These are phyloP conservation scores for Crocallis elinguaria DNA, from an alignment of 2,888 invertebrate species.

Conservation along the genomic window DNA sequence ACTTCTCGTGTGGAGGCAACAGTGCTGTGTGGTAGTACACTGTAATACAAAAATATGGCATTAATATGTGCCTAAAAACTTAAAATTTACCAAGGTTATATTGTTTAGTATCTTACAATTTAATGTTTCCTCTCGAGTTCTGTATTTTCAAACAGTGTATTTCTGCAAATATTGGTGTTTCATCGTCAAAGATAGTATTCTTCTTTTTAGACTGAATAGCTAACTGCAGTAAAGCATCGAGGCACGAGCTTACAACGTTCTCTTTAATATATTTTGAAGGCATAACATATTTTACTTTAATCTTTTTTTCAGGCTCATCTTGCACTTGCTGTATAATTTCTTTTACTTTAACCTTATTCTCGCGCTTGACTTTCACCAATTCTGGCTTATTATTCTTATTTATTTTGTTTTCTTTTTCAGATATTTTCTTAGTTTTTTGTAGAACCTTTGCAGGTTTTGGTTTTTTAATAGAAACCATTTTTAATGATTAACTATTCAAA, in stretches of 20 bases:
- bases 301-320: conserved; percentile 36
- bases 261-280: conserved; percentile 66
- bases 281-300: conserved; percentile 60
- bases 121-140: conserved; percentile 84
- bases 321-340: conserved; percentile 10
- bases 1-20: conserved; percentile 88
- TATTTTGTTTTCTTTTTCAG: conserved; percentile 22
- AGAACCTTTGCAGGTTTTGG: conserved; percentile 12
- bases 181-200: conserved; percentile 83
- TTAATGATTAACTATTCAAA: not conserved
- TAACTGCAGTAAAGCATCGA: conserved; percentile 64
- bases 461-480: conserved; percentile 38
- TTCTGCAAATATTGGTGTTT: conserved; percentile 85
- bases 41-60: conserved; percentile 37
- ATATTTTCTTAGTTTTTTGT: conserved; percentile 16
- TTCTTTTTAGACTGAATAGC: conserved; percentile 59
- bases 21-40: conserved; percentile 84
- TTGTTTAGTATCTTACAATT: conserved; percentile 83
- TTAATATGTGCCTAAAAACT: not conserved
- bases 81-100: not conserved
- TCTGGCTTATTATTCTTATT: conserved; percentile 10
- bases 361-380: not conserved
- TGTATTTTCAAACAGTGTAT: conserved; percentile 87
- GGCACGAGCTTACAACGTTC: conserved; percentile 55
- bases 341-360: conserved; percentile 5